Conservation (phyloP, 1,140 invertebrate species). For the Heliothis subflexa region DNA sequence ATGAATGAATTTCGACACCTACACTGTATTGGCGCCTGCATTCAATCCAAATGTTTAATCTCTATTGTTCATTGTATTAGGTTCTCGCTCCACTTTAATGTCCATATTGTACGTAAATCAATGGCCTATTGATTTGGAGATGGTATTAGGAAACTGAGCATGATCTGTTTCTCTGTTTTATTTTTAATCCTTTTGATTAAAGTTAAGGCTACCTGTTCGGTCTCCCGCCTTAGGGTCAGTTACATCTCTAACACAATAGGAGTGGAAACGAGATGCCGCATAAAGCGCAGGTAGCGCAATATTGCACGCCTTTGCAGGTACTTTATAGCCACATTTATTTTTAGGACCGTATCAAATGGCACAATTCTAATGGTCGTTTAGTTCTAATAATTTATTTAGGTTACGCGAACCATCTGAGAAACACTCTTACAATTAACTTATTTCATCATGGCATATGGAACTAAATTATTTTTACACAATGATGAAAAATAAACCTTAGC, state of each 20-base stretch:
- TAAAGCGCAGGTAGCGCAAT: constrained; percentile 50
- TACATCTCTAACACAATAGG: constrained; percentile 64
- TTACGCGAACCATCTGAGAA: background rate
- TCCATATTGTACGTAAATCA: constrained; percentile 29
- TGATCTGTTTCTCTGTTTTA: constrained; percentile 6
- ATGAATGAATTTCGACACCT: constrained; percentile 48
- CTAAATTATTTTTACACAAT: background rate
- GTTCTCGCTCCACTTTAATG: constrained; percentile 28
- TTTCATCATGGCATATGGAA: background rate
- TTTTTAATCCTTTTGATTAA: constrained; percentile 30
- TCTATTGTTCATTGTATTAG: constrained; percentile 48
- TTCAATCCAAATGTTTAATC: constrained; percentile 45
- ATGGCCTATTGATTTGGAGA: constrained; percentile 21
- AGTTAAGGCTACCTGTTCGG: constrained; percentile 58
- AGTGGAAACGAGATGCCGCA: constrained; percentile 49
- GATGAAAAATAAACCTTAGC: background rate
- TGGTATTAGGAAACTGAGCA: background rate
- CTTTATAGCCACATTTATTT: constrained; percentile 20
- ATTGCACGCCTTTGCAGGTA: constrained; percentile 43
- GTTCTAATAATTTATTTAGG: constrained; percentile 1
- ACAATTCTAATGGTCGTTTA: constrained; percentile 50
- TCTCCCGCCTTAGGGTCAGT: constrained; percentile 56
- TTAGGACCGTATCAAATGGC: constrained; percentile 22
- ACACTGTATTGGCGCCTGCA: constrained; percentile 30
- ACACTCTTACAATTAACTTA: background rate